These are phyloP conservation scores for Nannoperca australis DNA, from an alignment of 2,797 vertebrate species.

Conservation along the genomic window DNA sequence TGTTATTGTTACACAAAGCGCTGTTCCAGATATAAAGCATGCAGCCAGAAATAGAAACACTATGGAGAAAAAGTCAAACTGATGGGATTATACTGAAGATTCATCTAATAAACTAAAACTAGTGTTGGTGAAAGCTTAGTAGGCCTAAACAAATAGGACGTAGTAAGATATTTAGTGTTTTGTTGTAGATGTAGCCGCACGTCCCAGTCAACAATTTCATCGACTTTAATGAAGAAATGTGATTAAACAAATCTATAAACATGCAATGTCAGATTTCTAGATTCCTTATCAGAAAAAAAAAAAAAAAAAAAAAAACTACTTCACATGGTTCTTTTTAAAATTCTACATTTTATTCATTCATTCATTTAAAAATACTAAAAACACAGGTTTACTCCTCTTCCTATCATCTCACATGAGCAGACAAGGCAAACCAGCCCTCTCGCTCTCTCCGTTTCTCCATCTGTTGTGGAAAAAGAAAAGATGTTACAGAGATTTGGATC, in stretches of 20 bases:
- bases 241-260: neutral
- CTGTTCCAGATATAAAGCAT: too few species aligned
- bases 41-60: neutral
- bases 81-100: too few species aligned
- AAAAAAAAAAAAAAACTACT: neutral
- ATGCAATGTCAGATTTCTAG: neutral
- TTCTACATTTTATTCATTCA: conserved; percentile 43
- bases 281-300: neutral
- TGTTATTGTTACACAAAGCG: too few species aligned
- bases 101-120: neutral
- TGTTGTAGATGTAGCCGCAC: too few species aligned
- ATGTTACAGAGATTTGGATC: neutral
- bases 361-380: conserved; percentile 32
- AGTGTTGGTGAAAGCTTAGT: too few species aligned
- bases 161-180: neutral
- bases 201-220: neutral
- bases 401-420: conserved; percentile 83
- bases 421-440: conserved; percentile 92
- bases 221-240: neutral
- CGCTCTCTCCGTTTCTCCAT: conserved; percentile 81
- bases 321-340: neutral
- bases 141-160: neutral
- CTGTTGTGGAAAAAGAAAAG: conserved; percentile 72
- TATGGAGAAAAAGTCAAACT: neutral
- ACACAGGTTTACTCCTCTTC: neutral